A percentile compares a stretch with the other conserved stretches of the same genome.
phyloP scores from a whole-genome alignment of 2,113 vertebrate species.

The Camelus dromedarius region DNA sequence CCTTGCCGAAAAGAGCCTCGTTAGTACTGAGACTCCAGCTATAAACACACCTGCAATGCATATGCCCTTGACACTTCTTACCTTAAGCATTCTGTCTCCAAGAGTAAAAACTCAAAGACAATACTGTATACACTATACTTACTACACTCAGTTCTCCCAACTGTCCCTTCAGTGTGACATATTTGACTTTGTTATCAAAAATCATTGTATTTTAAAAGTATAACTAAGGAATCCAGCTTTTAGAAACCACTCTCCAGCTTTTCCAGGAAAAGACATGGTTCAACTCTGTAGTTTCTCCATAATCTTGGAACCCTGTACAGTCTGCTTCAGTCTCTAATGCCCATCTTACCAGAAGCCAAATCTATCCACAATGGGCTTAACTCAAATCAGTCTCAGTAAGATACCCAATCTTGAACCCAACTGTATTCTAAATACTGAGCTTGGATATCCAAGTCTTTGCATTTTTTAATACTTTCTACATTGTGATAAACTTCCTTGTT shows the following conservation, averaged over 20 bases:
- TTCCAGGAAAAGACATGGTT: not conserved
- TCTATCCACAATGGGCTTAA: not conserved
- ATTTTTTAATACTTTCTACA: conserved; percentile 6
- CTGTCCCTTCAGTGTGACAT: not conserved
- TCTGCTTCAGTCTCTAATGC: not conserved
- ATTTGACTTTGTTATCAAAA: not conserved
- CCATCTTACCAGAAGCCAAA: not conserved
- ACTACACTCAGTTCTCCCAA: not conserved
- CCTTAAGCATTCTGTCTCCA: not conserved
- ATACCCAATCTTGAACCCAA: not conserved
- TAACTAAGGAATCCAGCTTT: not conserved
- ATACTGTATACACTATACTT: not conserved
- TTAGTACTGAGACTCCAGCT: not conserved
- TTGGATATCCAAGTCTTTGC: not conserved
- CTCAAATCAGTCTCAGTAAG: not conserved
- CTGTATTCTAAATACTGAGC: not conserved
- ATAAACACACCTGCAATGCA: not conserved
- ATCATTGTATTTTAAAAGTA: not conserved
- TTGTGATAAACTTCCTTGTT: not conserved
- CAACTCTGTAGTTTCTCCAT: not conserved
- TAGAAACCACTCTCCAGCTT: not conserved
- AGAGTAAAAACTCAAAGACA: not conserved
- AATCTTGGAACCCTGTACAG: not conserved
- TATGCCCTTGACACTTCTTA: not conserved
- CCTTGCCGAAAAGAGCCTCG: not conserved